These are phyloP conservation scores for Acleris holmiana DNA, from an alignment of 2,888 invertebrate species.

Conservation along the genomic window DNA sequence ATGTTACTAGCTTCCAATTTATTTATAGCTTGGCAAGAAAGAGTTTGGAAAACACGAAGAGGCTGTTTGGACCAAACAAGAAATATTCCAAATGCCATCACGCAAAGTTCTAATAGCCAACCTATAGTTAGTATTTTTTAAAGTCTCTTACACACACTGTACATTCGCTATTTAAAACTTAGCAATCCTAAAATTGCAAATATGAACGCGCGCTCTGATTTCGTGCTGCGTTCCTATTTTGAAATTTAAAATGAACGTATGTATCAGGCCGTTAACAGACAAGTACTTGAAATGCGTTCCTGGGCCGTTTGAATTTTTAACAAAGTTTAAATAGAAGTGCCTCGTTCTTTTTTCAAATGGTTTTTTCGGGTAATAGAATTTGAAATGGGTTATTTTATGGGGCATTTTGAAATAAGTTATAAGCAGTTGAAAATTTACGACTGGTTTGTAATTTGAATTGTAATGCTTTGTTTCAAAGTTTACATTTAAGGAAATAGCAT, in stretches of 20 bases:
- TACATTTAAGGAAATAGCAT: too few species aligned
- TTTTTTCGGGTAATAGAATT: neutral
- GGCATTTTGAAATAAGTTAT: too few species aligned
- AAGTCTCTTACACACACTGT: neutral
- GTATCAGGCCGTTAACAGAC: slow-evolving; percentile 27
- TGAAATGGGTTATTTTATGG: neutral
- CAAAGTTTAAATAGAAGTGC: slow-evolving; percentile 18
- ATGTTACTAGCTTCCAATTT: too few species aligned
- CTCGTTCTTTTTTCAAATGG: slow-evolving; percentile 13
- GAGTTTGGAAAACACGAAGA: too few species aligned
- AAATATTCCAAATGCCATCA: too few species aligned
- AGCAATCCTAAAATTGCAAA: slow-evolving; percentile 24
- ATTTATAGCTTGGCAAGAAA: too few species aligned
- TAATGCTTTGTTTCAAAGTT: too few species aligned
- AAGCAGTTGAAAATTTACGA: neutral
- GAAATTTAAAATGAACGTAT: slow-evolving; percentile 29
- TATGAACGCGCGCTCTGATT: slow-evolving; percentile 6
- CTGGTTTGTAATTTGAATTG: neutral
- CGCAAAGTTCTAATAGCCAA: too few species aligned
- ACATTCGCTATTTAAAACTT: neutral
- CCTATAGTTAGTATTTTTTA: too few species aligned
- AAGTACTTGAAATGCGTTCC: slow-evolving; percentile 26
- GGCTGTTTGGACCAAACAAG: too few species aligned
- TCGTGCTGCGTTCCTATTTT: slow-evolving; percentile 21
- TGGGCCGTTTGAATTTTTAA: slow-evolving; percentile 30